Evolutionary conservation across 2,888 invertebrate genomes (phyloP), one percentile per base, ranked within the genome.

Genomic region (Drosophila subquinaria): DNA sequence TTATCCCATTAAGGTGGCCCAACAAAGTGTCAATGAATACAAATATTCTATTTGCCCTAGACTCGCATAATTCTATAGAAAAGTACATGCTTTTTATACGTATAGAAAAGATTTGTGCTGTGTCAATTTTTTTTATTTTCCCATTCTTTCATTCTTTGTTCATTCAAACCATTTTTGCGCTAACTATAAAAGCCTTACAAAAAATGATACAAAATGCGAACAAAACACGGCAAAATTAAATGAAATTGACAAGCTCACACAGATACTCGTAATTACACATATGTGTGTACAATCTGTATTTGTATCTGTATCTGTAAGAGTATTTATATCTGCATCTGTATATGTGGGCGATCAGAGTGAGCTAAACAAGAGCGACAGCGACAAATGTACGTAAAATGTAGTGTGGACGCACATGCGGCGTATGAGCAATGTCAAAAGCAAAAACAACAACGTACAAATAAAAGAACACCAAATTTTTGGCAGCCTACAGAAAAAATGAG

Each of bases 151-250:
- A 79, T 79, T 61, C 67, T 69, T 76, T 76, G 64, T 79, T 76
- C 82, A 69, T 69, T 83, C 69, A 84, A 79, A 69, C 69, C 56
- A 73, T 57, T 84, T 69, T 76, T 69, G 71, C 53, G 65, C 43
- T 57, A 38, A 57, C 69, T 55, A 70, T 50, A 69, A 79, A 82
- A 76, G 76, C 56, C 57, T 66, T 63, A 55, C 52, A 52, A 40
- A 60, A 63, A 63, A 45, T 56, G 35, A 70, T 45, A 79, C 56
- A 68, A 66, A 71, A 59, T 13, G 47, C 66, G 68, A 70, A 63
- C 63, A 77, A 73, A 80, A 67, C 62, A 61, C 69, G 59, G 61
- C 69, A 65, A 82, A 88, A 81, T 88, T 81, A 88, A 84, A 76
- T 82, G 65, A 86, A 88, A 86, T 84, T 86, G 76, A 81, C 79